Conservation (phyloP, 2,888 invertebrate species). For the Blastobasis adustella region DNA sequence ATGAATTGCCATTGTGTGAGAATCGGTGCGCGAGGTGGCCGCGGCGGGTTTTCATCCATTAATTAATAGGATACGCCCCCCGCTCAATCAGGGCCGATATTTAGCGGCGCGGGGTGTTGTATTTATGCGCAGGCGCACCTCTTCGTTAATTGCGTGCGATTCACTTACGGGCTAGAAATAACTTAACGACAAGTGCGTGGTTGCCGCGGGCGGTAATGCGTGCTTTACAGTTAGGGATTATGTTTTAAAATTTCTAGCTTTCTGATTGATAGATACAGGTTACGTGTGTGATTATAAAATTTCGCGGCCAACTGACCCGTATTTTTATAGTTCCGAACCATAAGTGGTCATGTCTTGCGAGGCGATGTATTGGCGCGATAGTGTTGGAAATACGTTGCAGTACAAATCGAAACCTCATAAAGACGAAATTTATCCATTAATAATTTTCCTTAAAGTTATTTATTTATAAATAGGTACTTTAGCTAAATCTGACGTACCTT, state of each 20-base stretch:
- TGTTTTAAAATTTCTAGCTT: too few species aligned
- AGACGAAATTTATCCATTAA: too few species aligned
- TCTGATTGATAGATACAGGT: too few species aligned
- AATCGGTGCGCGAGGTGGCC: constrained; percentile 53
- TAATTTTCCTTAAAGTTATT: too few species aligned
- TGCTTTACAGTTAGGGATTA: constrained; percentile 6
- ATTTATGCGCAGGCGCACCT: constrained; percentile 59
- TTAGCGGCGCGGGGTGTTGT: constrained; percentile 49
- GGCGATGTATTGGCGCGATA: constrained; percentile 1
- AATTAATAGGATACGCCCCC: constrained; percentile 66
- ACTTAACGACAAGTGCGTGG: constrained; percentile 43
- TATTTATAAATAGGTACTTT: too few species aligned
- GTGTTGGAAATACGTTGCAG: not conserved
- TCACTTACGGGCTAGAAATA: constrained; percentile 52
- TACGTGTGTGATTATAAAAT: not conserved
- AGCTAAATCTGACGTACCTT: too few species aligned
- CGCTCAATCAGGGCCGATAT: constrained; percentile 59
- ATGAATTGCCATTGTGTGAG: constrained; percentile 67
- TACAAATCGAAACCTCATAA: too few species aligned
- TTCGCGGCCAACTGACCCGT: not conserved
- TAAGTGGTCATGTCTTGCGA: too few species aligned
- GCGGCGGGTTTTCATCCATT: constrained; percentile 62
- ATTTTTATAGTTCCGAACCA: too few species aligned
- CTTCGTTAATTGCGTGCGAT: constrained; percentile 59
- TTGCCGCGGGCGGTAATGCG: constrained; percentile 21